Evolutionary conservation across 1,140 invertebrate genomes (phyloP), one percentile per base, ranked within the genome.

Genomic region (Neodiprion pinetum): DNA sequence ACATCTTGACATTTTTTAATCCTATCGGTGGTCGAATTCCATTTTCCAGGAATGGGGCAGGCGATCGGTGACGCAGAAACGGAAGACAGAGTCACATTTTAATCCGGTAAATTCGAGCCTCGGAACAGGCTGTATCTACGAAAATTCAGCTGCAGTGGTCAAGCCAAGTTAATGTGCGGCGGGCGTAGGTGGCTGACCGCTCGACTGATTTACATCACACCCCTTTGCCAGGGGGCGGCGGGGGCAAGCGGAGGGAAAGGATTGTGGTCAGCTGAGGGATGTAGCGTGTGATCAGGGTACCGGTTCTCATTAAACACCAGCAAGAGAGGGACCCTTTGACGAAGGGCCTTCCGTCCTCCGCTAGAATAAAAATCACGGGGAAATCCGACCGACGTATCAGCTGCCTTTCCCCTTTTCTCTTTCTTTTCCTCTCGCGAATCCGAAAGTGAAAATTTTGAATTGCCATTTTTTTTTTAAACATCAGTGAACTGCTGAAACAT

Each of bases 141-240:
- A 61, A 5, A 61, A 61, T 61, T 61, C 11, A 61, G n/a, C 53
- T 12, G 53, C n/a, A 17, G 70, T 71, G 70, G 70, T 71, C 70
- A 71, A 83, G 82, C 71, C 78, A 81, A 86, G 83, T 86, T 86
- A 86, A 86, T 85, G 85, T 83, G 81, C 80, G 82, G 85, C 79
- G 76, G 67, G 78, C 78, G 78, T 78, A 82, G 77, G 80, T 76
- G 83, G 74, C 79, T 78, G 81, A 83, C 83, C 84, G 80, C 80
- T 73, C 78, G 85, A 85, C 85, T 85, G 85, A 86, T 86, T 87
- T 86, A 86, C 86, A 85, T 85, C 80, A 75, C 79, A 81, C 81
- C 80, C 81, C 80, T 81, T 82, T 79, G 79, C 80, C 79, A 80
- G 78, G 80, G 78, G 81, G 75, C 80, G 75, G 76, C 79, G 76